phyloP scores from a whole-genome alignment of 2,797 vertebrate species.

The Garrulus glandarius region DNA sequence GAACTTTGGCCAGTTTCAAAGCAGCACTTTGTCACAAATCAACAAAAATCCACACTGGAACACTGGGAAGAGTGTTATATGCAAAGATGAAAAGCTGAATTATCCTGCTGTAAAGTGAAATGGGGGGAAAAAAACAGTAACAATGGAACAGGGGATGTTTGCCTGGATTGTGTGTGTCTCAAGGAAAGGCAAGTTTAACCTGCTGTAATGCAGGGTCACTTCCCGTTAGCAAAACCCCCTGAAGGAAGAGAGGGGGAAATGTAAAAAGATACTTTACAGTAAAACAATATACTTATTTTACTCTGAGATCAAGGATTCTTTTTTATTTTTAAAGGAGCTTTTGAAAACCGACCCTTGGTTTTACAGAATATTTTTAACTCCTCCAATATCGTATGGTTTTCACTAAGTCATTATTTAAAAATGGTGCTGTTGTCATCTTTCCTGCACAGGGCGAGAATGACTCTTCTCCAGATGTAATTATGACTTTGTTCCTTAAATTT shows the following conservation, averaged over 20 bases:
- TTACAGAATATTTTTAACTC: conserved; percentile 6
- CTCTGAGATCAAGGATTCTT: conserved; percentile 11
- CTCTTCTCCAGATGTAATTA: not conserved
- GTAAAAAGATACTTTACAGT: conserved; percentile 53
- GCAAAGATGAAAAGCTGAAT: conserved; percentile 18
- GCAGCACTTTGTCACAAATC: not conserved
- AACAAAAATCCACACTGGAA: not conserved
- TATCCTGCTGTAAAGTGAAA: not conserved
- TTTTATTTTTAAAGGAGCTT: not conserved
- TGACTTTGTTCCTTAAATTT: not conserved
- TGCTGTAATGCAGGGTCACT: conserved; percentile 42
- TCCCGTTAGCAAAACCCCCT: conserved; percentile 61
- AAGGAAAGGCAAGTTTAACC: conserved; percentile 46
- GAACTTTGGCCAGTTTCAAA: not conserved
- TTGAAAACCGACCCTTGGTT: conserved; percentile 11
- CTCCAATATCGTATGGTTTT: not conserved
- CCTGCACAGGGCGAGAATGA: not conserved
- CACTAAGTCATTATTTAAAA: not conserved
- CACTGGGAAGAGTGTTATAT: not conserved
- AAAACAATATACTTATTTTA: conserved; percentile 57
- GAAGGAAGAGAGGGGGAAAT: conserved; percentile 24
- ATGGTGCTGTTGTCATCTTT: not conserved
- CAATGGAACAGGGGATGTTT: not conserved
- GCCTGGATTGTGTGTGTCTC: not conserved
- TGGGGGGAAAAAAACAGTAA: not conserved